A percentile compares a stretch with the other conserved stretches of the same genome.
These are phyloP conservation scores for Willisornis vidua DNA, from an alignment of 2,113 vertebrate genomes.

Conservation along the genomic window DNA sequence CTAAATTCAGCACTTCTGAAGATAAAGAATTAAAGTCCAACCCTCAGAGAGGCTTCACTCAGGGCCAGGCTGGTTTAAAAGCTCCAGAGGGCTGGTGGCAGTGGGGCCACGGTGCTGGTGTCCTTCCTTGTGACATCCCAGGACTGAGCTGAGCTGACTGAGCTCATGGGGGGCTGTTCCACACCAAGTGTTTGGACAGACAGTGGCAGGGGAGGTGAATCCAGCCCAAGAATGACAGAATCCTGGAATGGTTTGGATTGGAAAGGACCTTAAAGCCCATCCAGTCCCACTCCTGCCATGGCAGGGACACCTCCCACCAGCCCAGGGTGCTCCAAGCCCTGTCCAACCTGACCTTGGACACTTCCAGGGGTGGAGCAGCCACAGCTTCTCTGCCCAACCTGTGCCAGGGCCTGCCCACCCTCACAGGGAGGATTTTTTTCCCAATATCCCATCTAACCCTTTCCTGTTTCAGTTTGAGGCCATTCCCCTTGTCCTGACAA, in stretches of 20 bases:
- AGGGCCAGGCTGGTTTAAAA: accelerated
- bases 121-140: not conserved
- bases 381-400: not conserved
- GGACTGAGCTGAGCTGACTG: not conserved
- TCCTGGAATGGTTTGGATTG: not conserved
- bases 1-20: not conserved
- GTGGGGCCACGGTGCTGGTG: accelerated
- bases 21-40: not conserved
- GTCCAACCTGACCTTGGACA: not conserved
- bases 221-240: not conserved
- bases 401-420: not conserved
- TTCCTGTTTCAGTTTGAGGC: not conserved
- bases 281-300: not conserved
- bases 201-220: not conserved
- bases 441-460: not conserved
- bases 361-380: not conserved
- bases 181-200: not conserved
- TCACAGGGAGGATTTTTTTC: not conserved
- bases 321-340: not conserved
- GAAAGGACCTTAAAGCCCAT: not conserved
- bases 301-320: not conserved
- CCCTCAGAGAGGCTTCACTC: not conserved
- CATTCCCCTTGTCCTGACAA: not conserved
- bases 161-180: not conserved
- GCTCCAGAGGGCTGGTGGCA: not conserved